Percentiles rank a stretch among this genome's conserved stretches.
These are phyloP conservation scores for Botia almorhae DNA, from an alignment of 2,797 vertebrate genomes.

Conservation along the genomic window DNA sequence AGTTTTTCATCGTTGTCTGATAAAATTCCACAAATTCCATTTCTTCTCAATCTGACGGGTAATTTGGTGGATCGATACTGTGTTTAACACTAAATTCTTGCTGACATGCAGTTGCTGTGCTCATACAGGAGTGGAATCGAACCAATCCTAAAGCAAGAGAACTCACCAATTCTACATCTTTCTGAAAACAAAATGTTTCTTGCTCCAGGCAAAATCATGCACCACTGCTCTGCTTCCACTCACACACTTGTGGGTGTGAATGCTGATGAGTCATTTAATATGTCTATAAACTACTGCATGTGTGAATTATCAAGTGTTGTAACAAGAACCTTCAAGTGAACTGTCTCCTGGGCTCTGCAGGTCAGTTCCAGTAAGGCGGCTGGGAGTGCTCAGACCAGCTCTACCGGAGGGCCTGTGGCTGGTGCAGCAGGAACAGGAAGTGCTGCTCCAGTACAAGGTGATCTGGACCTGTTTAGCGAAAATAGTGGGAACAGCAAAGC, in stretches of 20 bases:
- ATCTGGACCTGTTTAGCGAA: slow-evolving; percentile 94
- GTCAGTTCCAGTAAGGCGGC: slow-evolving; percentile 77
- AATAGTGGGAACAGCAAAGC: slow-evolving; percentile 81
- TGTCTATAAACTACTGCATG: background rate
- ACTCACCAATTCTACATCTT: too few relatives aligned
- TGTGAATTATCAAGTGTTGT: background rate
- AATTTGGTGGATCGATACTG: background rate
- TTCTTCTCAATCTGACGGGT: background rate
- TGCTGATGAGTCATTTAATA: background rate
- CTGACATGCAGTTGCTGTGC: background rate
- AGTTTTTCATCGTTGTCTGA: background rate
- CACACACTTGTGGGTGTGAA: background rate
- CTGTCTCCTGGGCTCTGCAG: slow-evolving; percentile 71
- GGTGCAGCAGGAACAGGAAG: slow-evolving; percentile 75
- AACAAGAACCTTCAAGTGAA: background rate
- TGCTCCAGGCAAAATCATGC: background rate
- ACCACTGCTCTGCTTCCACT: background rate
- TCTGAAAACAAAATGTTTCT: too few relatives aligned
- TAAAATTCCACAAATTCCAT: background rate
- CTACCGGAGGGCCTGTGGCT: slow-evolving; percentile 63
- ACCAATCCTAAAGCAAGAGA: too few relatives aligned
- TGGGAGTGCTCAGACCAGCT: slow-evolving; percentile 67
- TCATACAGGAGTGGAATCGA: background rate
- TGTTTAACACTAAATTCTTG: background rate
- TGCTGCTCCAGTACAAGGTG: slow-evolving; percentile 74